Conservation (phyloP, 2,113 vertebrate genomes). For the Alexandromys fortis region DNA sequence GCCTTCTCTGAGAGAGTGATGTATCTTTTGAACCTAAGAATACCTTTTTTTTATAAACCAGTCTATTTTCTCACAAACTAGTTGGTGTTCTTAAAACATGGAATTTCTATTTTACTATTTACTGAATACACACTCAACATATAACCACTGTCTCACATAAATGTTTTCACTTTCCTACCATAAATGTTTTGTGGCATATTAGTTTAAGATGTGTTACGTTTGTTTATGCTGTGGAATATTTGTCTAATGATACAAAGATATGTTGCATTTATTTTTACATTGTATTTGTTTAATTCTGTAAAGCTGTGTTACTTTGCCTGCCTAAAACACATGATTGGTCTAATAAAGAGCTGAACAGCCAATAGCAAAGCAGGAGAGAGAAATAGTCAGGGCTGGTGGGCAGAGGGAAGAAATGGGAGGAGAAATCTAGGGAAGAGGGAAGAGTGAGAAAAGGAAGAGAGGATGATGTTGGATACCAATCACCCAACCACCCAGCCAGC, state of each 20-base stretch:
- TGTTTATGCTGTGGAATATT: not conserved
- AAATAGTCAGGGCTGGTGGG: not conserved
- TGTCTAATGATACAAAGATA: not conserved
- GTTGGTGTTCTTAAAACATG: not conserved
- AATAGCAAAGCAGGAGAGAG: not conserved
- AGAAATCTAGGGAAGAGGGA: not conserved
- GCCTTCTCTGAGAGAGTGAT: not conserved
- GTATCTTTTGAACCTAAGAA: not conserved
- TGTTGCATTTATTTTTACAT: not conserved
- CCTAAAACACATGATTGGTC: not conserved
- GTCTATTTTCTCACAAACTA: not conserved
- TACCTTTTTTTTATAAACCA: not conserved
- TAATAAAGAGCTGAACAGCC: not conserved
- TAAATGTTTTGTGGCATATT: not conserved
- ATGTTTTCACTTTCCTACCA: not conserved
- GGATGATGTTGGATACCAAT: accelerated
- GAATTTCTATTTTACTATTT: constrained; percentile 35
- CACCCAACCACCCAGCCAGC: not conserved
- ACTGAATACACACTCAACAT: not conserved
- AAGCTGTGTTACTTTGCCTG: not conserved
- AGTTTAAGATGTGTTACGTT: not conserved
- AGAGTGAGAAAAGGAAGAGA: not conserved
- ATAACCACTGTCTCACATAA: not conserved
- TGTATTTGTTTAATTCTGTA: not conserved
- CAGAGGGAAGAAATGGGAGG: not conserved